Base-by-base conservation (phyloP, 1,140 invertebrate genomes). In the Drosophila kanapiae region DNA sequence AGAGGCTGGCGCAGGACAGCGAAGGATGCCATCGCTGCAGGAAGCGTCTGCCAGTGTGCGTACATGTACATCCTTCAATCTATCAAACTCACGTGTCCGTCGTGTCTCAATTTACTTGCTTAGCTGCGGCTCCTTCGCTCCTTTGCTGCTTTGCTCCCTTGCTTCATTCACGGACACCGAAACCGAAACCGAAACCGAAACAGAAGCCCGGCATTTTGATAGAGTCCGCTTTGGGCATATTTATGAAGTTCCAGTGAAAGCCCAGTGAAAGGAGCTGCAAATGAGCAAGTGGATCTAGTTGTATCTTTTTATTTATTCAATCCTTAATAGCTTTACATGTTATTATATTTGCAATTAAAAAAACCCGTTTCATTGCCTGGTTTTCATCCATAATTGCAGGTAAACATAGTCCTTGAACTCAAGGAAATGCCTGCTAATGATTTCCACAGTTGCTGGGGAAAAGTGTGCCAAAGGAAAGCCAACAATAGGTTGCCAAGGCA, bases 21-120 rank as follows among this genome's bases (percentile, higher is more conserved):
- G 5, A 67, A 65, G 63, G 63, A 65, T 61, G 40, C 62, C 31
- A 29, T 29, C 35, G 49, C 37, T 58, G 33, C 47, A 54, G 67
- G 62, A 68, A 56, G 53, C 58, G 9, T 29, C 38, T 40, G 6
- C 14, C 6, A 40, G 33, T 61, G 48, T 63, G 23, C 54, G 42
- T 81, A 35, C 64, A 49, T 69, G 58, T 69, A 48, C 70, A 78
- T 80, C 60, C 84, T 78, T 88, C 84, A 88, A 87, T 87, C 84
- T 83, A 88, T 88, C 80, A 88, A 83, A 87, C 84, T 88, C 85
- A 80, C 85, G 84, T 84, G 80, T 87, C 84, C 77, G 84, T 87
- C 74, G 84, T 87, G 84, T 88, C 84, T 87, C 84, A 87, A 87
- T 87, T 87, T 87, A 87, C 84, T 87, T 82, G 85, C 84, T 87